Conservation (phyloP, 2,797 vertebrate genomes). For the Molossus molossus region DNA sequence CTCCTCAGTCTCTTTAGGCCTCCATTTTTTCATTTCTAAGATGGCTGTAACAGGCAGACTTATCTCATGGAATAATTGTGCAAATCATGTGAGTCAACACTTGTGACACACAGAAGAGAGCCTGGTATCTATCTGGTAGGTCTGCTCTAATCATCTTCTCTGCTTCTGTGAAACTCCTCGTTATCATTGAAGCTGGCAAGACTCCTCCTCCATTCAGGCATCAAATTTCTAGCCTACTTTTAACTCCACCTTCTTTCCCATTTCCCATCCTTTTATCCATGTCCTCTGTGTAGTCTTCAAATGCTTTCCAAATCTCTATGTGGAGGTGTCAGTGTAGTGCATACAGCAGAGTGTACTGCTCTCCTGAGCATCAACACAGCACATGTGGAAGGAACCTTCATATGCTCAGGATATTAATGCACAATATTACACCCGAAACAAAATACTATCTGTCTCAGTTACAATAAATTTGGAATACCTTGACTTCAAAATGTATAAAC, state of each 20-base stretch:
- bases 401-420: neutral
- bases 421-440: neutral
- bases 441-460: neutral
- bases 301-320: neutral
- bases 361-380: neutral
- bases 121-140: neutral
- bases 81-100: neutral
- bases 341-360: neutral
- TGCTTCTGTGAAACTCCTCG: neutral
- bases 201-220: neutral
- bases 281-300: neutral
- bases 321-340: neutral
- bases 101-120: neutral
- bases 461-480: neutral
- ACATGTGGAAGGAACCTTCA: neutral
- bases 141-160: neutral
- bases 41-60: neutral
- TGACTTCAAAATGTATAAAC: conserved; percentile 24
- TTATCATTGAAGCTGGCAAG: neutral
- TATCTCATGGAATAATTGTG: neutral
- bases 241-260: neutral
- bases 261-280: neutral
- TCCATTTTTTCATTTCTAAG: neutral
- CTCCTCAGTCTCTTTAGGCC: neutral
- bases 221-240: neutral